These are phyloP conservation scores for Pristionchus exspectatus DNA, from an alignment of 2,888 invertebrate species.

Conservation along the genomic window DNA sequence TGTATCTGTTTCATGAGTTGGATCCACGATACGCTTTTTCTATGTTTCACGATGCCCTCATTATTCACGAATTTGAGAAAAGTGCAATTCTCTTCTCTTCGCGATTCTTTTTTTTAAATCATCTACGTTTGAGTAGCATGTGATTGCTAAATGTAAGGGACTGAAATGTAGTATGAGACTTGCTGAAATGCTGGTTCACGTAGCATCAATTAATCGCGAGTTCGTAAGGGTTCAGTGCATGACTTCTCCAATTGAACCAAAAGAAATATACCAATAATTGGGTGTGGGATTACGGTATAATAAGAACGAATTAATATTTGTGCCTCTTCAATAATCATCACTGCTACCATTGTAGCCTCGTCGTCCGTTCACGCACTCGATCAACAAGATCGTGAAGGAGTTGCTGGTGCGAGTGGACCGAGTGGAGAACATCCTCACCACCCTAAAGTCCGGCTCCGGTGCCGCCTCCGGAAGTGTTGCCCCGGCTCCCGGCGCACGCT, in stretches of 20 bases:
- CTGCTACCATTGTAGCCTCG: background rate
- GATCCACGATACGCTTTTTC: too few species aligned
- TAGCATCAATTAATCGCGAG: background rate
- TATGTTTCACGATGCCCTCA: too few species aligned
- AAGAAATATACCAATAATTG: too few species aligned
- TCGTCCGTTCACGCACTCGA: slow-evolving; percentile 55
- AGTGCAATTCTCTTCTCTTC: too few species aligned
- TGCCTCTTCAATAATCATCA: too few species aligned
- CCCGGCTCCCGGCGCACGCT: slow-evolving; percentile 11
- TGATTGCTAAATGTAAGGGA: too few species aligned
- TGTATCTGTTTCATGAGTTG: too few species aligned
- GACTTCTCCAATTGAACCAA: too few species aligned
- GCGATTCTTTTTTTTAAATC: too few species aligned
- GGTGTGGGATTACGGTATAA: background rate
- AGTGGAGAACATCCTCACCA: slow-evolving; percentile 54
- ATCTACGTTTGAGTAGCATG: too few species aligned
- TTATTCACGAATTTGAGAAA: background rate
- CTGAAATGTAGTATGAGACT: too few species aligned
- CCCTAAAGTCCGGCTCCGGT: slow-evolving; percentile 32
- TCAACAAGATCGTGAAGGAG: slow-evolving; percentile 54
- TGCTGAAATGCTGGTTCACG: too few species aligned
- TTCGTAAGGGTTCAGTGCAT: background rate
- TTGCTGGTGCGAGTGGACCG: slow-evolving; percentile 55
- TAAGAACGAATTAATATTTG: background rate
- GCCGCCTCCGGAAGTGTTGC: background rate